phyloP scores from a whole-genome alignment of 2,113 vertebrate species.

The Bubo blakistoni region DNA sequence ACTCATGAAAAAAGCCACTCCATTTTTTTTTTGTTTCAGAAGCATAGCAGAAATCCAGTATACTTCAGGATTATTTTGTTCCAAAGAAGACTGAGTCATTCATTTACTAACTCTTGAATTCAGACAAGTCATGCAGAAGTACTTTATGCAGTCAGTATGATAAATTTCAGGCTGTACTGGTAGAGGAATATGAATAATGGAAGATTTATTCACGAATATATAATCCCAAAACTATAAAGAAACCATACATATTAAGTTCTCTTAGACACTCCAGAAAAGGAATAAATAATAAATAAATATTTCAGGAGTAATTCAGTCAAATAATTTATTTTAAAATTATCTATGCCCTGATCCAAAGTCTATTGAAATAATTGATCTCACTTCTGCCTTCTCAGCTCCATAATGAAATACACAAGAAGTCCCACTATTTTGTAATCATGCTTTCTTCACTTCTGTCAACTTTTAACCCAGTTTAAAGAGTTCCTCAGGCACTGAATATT shows the following conservation, averaged over 20 bases:
- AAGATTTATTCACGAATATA: background rate
- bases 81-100: background rate
- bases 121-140: background rate
- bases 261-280: background rate
- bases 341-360: background rate
- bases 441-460: background rate
- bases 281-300: conserved; percentile 32
- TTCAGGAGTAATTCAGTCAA: background rate
- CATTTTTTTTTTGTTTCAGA: background rate
- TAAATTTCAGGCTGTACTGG: conserved; percentile 14
- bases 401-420: background rate
- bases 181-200: conserved; percentile 21
- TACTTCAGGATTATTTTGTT: background rate
- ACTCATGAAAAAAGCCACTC: background rate
- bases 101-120: conserved; percentile 28
- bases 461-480: background rate
- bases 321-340: conserved; percentile 28
- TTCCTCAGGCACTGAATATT: background rate
- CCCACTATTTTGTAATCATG: background rate
- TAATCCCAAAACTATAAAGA: conserved; percentile 24
- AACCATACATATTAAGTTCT: background rate
- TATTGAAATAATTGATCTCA: conserved; percentile 1
- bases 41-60: background rate
- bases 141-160: conserved; percentile 16
- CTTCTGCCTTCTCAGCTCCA: background rate